Percentiles rank a stretch among this genome's conserved stretches.
Evolutionary conservation across 2,113 vertebrate genomes (phyloP).

Genomic region (Oceanites oceanicus): DNA sequence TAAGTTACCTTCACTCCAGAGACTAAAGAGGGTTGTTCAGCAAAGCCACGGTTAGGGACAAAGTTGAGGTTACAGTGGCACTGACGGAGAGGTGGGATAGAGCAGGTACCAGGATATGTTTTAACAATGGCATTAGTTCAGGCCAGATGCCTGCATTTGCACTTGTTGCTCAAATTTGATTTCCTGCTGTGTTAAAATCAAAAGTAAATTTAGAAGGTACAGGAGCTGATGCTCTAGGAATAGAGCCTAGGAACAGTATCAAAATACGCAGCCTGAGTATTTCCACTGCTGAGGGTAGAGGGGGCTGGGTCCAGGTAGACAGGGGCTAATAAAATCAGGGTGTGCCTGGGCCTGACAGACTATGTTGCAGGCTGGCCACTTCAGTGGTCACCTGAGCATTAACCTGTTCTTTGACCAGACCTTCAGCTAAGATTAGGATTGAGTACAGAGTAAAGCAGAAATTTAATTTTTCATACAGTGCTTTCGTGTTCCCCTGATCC

Average conservation of each 20-base stretch:
- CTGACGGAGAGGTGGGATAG: not conserved
- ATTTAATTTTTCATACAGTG: not conserved
- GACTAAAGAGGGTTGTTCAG: not conserved
- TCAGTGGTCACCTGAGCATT: not conserved
- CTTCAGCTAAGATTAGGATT: not conserved
- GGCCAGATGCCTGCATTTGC: not conserved
- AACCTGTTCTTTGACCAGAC: not conserved
- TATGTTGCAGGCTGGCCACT: not conserved
- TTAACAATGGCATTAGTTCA: not conserved
- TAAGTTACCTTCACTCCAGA: not conserved
- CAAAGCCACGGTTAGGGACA: not conserved
- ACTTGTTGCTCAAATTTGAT: not conserved
- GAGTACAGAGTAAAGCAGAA: not conserved
- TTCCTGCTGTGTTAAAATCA: not conserved
- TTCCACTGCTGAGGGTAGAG: not conserved
- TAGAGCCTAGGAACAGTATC: not conserved
- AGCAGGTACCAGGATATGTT: not conserved
- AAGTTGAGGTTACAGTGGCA: not conserved
- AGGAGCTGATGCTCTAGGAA: not conserved
- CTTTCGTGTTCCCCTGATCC: not conserved
- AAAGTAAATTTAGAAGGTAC: not conserved
- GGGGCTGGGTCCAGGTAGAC: not conserved
- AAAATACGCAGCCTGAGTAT: not conserved
- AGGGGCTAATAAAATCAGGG: not conserved
- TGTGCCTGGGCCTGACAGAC: not conserved